phyloP scores from a whole-genome alignment of 2,113 vertebrate genomes.

The Malaclemys terrapin region DNA sequence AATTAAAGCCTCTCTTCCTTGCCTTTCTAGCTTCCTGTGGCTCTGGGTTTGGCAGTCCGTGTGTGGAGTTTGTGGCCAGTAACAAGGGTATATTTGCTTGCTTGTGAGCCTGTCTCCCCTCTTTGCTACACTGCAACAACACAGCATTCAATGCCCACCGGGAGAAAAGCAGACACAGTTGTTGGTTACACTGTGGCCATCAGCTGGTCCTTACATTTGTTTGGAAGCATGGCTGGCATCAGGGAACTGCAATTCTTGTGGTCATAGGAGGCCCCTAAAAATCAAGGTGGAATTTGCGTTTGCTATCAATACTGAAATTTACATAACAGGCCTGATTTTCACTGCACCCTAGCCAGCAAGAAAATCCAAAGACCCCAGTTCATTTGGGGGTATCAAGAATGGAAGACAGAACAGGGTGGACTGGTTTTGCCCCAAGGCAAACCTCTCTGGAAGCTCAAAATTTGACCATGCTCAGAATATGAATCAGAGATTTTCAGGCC shows the following conservation, averaged over 20 bases:
- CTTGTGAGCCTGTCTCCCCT: neutral
- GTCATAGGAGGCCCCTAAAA: neutral
- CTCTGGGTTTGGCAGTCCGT: neutral
- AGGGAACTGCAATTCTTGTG: conserved; percentile 35
- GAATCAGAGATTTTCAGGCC: conserved; percentile 7
- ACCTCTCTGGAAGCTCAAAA: neutral
- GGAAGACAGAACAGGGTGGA: neutral
- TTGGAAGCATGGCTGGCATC: neutral
- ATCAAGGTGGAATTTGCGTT: neutral
- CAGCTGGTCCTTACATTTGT: neutral
- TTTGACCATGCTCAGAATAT: neutral
- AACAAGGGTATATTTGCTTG: neutral
- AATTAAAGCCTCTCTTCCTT: neutral
- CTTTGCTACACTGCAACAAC: neutral
- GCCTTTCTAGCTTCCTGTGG: neutral
- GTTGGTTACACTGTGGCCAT: neutral
- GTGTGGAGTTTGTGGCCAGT: neutral
- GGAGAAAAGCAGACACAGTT: neutral
- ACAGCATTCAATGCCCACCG: neutral
- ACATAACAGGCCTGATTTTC: neutral
- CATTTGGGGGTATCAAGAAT: neutral
- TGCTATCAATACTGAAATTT: conserved; percentile 36
- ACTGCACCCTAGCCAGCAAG: neutral
- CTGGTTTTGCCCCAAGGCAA: neutral
- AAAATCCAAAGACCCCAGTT: neutral